Evolutionary conservation across 64 coral and sea anemone genomes (phyloP).

Genomic region (Stichodactyla helianthus): DNA sequence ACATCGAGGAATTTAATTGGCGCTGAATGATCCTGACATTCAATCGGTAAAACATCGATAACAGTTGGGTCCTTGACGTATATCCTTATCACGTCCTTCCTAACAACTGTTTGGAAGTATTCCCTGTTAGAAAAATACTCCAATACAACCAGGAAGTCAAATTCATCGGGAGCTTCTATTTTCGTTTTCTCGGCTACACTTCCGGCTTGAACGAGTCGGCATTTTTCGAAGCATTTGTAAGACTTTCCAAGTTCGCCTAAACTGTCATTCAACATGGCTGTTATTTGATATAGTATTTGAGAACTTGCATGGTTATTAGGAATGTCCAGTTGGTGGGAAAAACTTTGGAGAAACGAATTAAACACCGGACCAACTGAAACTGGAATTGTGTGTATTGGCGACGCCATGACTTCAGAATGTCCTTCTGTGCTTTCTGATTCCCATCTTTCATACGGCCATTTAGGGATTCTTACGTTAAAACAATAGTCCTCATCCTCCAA

Average conservation of each 20-base stretch:
- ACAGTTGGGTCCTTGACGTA: not conserved
- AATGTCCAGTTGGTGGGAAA: slow-evolving; percentile 46
- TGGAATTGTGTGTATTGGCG: slow-evolving; percentile 29
- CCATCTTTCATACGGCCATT: no score
- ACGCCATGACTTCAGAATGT: not conserved
- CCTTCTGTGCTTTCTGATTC: not conserved
- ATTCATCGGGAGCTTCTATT: slow-evolving; percentile 41
- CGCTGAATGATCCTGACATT: not conserved
- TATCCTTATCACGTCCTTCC: not conserved
- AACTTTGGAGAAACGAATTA: slow-evolving; percentile 27
- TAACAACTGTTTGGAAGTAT: slow-evolving; percentile 22
- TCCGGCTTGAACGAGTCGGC: slow-evolving; percentile 52
- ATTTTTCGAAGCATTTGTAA: slow-evolving; percentile 64
- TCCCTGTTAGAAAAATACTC: slow-evolving; percentile 47
- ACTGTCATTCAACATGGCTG: slow-evolving; percentile 24
- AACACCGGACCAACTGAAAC: slow-evolving; percentile 36
- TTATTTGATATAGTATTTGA: not conserved
- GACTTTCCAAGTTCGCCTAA: slow-evolving; percentile 40
- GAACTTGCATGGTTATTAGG: not conserved
- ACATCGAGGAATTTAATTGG: not conserved
- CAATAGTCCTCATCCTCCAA: no score
- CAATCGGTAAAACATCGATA: not conserved
- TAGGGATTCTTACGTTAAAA: no score
- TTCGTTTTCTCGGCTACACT: slow-evolving; percentile 66
- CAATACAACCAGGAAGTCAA: slow-evolving; percentile 44